These are phyloP conservation scores for Syrphus vitripennis DNA, from an alignment of 2,888 invertebrate species.

Conservation along the genomic window DNA sequence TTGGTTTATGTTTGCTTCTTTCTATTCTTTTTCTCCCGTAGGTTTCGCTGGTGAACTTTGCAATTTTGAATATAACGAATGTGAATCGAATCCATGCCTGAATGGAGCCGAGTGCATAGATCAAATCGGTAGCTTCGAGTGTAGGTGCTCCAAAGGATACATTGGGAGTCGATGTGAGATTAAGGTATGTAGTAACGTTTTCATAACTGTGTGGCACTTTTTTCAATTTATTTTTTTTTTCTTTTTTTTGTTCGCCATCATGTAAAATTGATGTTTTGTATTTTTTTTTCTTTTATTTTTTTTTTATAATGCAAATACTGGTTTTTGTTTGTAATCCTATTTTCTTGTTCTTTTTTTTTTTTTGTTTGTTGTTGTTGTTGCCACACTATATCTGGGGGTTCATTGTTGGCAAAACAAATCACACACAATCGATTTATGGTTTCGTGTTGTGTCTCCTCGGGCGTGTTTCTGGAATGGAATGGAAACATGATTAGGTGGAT, in stretches of 20 bases:
- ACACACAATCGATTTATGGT: conserved; percentile 52
- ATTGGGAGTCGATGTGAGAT: conserved; percentile 87
- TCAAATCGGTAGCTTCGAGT: conserved; percentile 86
- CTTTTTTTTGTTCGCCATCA: neutral
- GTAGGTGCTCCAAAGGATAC: conserved; percentile 87
- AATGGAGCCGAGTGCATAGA: conserved; percentile 89
- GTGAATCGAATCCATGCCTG: conserved; percentile 88
- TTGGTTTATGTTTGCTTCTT: conserved; percentile 3
- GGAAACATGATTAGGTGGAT: conserved; percentile 83
- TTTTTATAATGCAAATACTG: conserved; percentile 38
- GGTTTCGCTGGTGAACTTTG: conserved; percentile 89
- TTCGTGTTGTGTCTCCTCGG: conserved; percentile 39
- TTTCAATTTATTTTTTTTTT: conserved; percentile 20
- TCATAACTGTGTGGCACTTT: neutral
- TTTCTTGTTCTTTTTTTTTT: conserved; percentile 10
- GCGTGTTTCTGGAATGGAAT: conserved; percentile 32
- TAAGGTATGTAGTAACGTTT: conserved; percentile 82
- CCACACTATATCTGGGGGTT: conserved; percentile 13
- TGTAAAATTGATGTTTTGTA: conserved; percentile 37
- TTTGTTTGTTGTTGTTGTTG: neutral
- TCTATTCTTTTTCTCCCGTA: conserved; percentile 73
- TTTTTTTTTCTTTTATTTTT: neutral
- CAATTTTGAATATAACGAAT: conserved; percentile 89
- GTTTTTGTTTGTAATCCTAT: conserved; percentile 25
- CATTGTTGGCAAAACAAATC: conserved; percentile 67